Percentiles rank a stretch among this genome's conserved stretches.
Conservation (phyloP, 2,113 vertebrate species). For the Myocastor coypus region DNA sequence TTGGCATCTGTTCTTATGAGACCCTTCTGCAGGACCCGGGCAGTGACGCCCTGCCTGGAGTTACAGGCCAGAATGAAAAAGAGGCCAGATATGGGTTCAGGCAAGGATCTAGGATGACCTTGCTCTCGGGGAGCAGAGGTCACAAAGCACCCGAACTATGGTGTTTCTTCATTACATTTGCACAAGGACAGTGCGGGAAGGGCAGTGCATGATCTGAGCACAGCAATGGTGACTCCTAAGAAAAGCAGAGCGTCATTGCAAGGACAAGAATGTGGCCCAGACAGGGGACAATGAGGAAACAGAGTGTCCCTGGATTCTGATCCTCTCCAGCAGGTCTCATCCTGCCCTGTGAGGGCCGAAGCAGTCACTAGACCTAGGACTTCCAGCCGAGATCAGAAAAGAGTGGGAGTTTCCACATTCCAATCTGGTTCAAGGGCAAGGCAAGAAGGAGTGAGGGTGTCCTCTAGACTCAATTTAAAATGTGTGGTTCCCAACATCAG, state of each 20-base stretch:
- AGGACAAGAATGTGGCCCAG: neutral
- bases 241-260: neutral
- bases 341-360: neutral
- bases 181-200: neutral
- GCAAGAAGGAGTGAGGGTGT: neutral
- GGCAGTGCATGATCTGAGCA: neutral
- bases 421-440: neutral
- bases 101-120: neutral
- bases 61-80: neutral
- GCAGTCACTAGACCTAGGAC: neutral
- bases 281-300: neutral
- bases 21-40: neutral
- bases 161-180: neutral
- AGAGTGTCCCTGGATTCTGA: neutral
- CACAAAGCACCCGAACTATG: neutral
- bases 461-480: neutral
- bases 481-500: neutral
- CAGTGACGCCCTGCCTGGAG: neutral
- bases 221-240: neutral
- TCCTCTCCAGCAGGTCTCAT: neutral
- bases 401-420: neutral
- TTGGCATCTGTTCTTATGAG: neutral
- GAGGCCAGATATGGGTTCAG: neutral
- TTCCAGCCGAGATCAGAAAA: neutral
- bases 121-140: neutral